Evolutionary conservation across 2,888 invertebrate genomes (phyloP).

Genomic region (Lamellibrachia columna): DNA sequence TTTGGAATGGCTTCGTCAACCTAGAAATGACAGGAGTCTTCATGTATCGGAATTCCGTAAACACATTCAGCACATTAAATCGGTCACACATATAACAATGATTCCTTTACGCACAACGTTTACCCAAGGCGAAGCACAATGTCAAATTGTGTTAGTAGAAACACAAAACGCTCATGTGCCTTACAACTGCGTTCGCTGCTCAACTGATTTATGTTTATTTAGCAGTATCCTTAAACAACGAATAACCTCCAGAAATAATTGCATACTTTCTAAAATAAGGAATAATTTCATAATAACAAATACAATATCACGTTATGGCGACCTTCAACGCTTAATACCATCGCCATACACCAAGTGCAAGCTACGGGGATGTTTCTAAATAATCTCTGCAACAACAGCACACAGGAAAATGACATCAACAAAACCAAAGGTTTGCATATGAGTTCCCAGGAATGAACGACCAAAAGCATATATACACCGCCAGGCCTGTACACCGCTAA

Average conservation of each 20-base stretch:
- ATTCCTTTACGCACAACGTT: background rate
- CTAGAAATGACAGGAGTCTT: background rate
- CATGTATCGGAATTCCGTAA: background rate
- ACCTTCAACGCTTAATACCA: background rate
- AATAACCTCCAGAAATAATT: background rate
- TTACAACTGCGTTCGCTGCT: background rate
- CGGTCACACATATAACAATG: background rate
- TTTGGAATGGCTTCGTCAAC: slow-evolving; percentile 1
- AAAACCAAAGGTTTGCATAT: background rate
- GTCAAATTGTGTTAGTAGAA: background rate
- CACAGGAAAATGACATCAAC: background rate
- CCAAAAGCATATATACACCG: background rate
- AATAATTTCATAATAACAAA: background rate
- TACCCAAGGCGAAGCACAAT: background rate
- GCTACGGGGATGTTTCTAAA: too few species aligned
- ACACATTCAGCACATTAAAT: background rate
- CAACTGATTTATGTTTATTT: background rate
- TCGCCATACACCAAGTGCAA: background rate
- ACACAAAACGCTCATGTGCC: background rate
- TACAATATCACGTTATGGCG: background rate
- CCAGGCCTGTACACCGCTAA: background rate
- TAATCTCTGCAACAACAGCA: background rate
- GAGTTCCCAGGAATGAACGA: background rate
- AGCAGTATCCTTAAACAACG: background rate
- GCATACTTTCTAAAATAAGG: too few species aligned